Base-by-base conservation (phyloP, 2,113 vertebrate species). In the Pachyramphus minor region DNA sequence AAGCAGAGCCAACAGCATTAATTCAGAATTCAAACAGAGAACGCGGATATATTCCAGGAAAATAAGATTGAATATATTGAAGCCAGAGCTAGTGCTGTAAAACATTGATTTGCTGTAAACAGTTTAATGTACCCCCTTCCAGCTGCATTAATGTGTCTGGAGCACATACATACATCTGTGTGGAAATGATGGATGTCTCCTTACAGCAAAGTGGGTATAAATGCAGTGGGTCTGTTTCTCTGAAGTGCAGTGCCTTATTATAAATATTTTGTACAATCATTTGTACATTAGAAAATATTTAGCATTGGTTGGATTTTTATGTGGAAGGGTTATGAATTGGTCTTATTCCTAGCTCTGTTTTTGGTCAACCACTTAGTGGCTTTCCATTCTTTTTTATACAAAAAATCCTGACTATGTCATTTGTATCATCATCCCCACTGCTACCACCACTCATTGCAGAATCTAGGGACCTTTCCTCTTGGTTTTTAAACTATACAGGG, bases 11-110 rank as follows among this genome's bases (percentile, higher is more conserved):
- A 77, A 62, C 33, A 25, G 20, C 76, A 42, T 80, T 75, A 67
- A 66, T 87, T 97, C 73, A 69, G 16, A 90, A 86, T 89, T 92
- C 85, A 92, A 90, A 95, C 25, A 75, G 67, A 94, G 47, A 77
- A 73, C 0, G 0, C 59, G 69, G 45, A 81, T 82, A 53, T 87
- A 82, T 66, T 95, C 86, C 74, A 79, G 64, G 77, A 55, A 90
- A 93, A 67, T 69, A 81, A 64, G 41, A 47, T 6, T 69, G 67
- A 89, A 89, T 84, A 64, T 62, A 93, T 14, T 53, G 84, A 91
- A 79, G 84, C 27, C 73, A 84, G 69, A 87, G 69, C 75, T 74
- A 64, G 47, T 67, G 90, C 72, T 95, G 53, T 86, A 75, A 94
- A 94, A 63, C 73, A 93, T 1, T 81, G 83, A 92, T 94, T 95